Conservation (phyloP, 2,888 invertebrate species). For the Siphlonurus alternatus region DNA sequence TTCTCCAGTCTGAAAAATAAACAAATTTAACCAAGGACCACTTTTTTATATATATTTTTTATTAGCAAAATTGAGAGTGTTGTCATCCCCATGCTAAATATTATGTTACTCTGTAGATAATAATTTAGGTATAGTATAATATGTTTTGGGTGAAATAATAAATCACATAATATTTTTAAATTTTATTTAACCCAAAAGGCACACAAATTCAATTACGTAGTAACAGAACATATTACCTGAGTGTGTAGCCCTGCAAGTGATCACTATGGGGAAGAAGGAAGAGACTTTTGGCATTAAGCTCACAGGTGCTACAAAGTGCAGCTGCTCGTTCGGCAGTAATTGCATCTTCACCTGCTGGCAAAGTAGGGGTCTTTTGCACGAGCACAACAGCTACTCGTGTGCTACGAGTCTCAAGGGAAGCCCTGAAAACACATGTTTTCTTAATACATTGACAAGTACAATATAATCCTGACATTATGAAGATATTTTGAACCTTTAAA, state of each 20-base stretch:
- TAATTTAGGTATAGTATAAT: no score
- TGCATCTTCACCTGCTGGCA: constrained; percentile 65
- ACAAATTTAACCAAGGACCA: background rate
- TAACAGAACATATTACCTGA: no score
- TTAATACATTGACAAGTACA: constrained; percentile 18
- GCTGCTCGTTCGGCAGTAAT: constrained; percentile 81
- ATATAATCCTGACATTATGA: no score
- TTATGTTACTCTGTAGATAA: no score
- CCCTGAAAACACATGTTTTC: constrained; percentile 34
- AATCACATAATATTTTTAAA: no score
- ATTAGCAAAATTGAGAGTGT: no score
- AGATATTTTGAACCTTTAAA: constrained; percentile 11
- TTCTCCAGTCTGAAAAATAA: constrained; percentile 67
- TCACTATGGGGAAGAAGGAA: constrained; percentile 86
- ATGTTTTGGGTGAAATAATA: no score
- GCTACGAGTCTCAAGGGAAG: constrained; percentile 51
- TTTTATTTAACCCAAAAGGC: no score
- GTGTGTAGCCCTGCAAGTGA: constrained; percentile 53
- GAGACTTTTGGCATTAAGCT: constrained; percentile 77
- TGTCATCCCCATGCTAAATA: no score
- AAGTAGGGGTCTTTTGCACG: constrained; percentile 62
- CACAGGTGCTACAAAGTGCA: constrained; percentile 78
- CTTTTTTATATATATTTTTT: no score
- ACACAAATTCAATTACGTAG: no score
- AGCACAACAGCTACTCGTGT: constrained; percentile 76